Conservation (phyloP, 2,888 invertebrate genomes). For the Orchesellides sinensis region DNA sequence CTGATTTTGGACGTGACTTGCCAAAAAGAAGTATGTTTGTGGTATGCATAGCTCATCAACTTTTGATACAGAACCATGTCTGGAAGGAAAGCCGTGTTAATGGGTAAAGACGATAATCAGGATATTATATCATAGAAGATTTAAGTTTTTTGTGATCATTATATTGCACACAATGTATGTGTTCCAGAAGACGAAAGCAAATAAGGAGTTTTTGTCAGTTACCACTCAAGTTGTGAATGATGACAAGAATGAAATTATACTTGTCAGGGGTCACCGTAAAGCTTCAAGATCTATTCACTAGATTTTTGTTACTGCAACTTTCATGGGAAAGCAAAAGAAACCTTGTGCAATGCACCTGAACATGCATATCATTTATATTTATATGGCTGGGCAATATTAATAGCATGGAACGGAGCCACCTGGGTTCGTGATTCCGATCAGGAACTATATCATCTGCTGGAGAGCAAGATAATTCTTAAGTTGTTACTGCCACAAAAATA, state of each 20-base stretch:
- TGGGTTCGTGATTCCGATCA: too few relatives aligned
- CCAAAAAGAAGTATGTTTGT: slow-evolving; percentile 2
- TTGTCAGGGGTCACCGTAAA: slow-evolving; percentile 1
- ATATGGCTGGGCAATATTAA: too few relatives aligned
- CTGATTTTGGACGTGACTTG: slow-evolving; percentile 52
- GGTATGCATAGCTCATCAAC: slow-evolving; percentile 17
- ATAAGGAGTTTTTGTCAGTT: background rate
- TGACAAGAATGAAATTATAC: slow-evolving; percentile 3
- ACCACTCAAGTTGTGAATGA: background rate
- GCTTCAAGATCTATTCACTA: background rate
- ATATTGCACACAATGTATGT: background rate
- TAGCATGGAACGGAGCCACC: too few relatives aligned
- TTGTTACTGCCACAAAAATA: too few relatives aligned
- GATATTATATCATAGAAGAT: background rate
- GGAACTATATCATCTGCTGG: too few relatives aligned
- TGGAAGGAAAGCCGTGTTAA: background rate
- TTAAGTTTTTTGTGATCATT: background rate
- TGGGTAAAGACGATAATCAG: background rate
- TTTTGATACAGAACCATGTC: background rate
- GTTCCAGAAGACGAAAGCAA: background rate
- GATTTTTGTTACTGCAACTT: background rate
- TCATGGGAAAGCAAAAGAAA: background rate
- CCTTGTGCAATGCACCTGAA: background rate
- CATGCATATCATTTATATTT: too few relatives aligned
- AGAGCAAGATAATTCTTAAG: background rate